Conservation (phyloP, 2,888 invertebrate genomes). For the Drosophila niveifrons region DNA sequence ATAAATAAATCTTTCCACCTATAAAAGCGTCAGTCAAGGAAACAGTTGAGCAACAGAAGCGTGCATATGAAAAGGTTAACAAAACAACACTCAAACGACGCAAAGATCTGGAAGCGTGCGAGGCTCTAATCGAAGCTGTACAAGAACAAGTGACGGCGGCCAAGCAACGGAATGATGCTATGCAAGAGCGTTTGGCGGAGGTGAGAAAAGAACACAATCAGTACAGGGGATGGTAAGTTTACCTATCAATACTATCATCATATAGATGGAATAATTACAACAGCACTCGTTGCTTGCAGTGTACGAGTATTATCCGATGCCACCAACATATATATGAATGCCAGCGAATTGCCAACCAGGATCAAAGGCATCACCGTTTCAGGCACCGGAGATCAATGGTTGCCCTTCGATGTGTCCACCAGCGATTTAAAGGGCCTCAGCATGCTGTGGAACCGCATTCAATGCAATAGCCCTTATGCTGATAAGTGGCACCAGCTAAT, state of each 20-base stretch:
- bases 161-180: constrained; percentile 10
- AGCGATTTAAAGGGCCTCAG: constrained; percentile 18
- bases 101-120: constrained; percentile 33
- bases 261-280: neutral
- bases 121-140: constrained; percentile 18
- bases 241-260: neutral
- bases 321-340: constrained; percentile 59
- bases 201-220: constrained; percentile 29
- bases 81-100: neutral
- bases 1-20: neutral
- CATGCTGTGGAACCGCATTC: constrained; percentile 23
- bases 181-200: constrained; percentile 22
- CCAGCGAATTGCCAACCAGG: constrained; percentile 50
- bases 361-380: constrained; percentile 52
- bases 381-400: constrained; percentile 27
- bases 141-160: constrained; percentile 27
- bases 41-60: constrained; percentile 22
- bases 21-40: constrained; percentile 7
- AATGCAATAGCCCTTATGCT: constrained; percentile 10
- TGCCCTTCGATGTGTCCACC: constrained; percentile 43
- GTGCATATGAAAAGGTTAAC: constrained; percentile 23
- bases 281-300: constrained; percentile 35
- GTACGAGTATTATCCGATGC: constrained; percentile 53
- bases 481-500: constrained; percentile 51
- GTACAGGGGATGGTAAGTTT: constrained; percentile 45